Conservation (phyloP, 1,140 invertebrate genomes). For the Ctenoplectra terminalis region DNA sequence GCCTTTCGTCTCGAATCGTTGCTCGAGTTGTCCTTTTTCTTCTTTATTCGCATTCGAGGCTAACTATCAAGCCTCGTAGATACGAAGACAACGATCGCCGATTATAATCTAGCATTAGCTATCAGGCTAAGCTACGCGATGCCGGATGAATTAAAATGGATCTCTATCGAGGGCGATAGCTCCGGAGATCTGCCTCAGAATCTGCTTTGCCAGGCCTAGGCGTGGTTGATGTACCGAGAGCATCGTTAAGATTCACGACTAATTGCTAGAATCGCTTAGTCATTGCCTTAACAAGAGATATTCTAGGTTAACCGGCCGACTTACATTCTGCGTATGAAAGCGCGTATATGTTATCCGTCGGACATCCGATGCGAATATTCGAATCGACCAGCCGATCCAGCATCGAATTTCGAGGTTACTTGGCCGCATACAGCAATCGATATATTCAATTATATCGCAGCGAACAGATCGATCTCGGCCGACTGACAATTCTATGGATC, state of each 20-base stretch:
- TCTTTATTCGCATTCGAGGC: neutral
- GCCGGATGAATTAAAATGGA: conserved; percentile 30
- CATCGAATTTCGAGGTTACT: conserved; percentile 34
- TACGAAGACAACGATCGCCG: conserved; percentile 21
- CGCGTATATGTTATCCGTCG: conserved; percentile 19
- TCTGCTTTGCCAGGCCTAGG: conserved; percentile 24
- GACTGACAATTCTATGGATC: neutral
- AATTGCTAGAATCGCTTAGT: conserved; percentile 53
- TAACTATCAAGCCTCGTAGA: neutral
- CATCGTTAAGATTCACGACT: conserved; percentile 54
- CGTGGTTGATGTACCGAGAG: conserved; percentile 39
- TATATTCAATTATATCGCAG: conserved; percentile 27
- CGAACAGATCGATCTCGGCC: conserved; percentile 22
- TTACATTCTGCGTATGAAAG: conserved; percentile 33
- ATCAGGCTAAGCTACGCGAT: no score
- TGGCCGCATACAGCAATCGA: conserved; percentile 17
- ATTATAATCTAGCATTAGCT: conserved; percentile 10
- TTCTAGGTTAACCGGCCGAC: conserved; percentile 46
- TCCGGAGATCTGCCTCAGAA: neutral
- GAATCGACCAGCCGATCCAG: conserved; percentile 4
- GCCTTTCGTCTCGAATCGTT: neutral
- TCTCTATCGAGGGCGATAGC: conserved; percentile 35
- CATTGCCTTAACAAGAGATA: conserved; percentile 48
- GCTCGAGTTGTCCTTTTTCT: neutral
- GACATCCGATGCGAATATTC: neutral